Percentiles rank a stretch among this genome's conserved stretches.
These are phyloP conservation scores for Ammospiza nelsoni DNA, from an alignment of 2,113 vertebrate genomes.

Conservation along the genomic window DNA sequence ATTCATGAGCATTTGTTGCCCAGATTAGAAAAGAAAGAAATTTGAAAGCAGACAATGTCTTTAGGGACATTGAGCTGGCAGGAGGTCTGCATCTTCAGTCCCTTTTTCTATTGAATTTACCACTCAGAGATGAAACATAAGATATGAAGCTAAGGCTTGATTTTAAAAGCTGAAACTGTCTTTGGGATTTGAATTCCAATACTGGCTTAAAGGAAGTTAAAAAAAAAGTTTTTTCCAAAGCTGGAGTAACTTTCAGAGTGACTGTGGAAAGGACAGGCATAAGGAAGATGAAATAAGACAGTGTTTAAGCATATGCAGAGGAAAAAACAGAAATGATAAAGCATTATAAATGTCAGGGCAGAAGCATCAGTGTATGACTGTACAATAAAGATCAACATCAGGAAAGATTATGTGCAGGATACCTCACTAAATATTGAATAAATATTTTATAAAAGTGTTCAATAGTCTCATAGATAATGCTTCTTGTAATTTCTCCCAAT, in stretches of 20 bases:
- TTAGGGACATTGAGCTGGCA: not conserved
- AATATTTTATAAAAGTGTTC: not conserved
- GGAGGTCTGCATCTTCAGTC: not conserved
- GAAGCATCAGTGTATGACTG: not conserved
- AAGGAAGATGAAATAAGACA: not conserved
- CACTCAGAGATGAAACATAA: not conserved
- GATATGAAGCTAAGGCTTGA: not conserved
- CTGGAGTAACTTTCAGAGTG: not conserved
- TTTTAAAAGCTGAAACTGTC: not conserved
- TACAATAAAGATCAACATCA: not conserved
- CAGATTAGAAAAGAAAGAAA: not conserved
- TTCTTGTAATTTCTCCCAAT: not conserved
- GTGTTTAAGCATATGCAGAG: not conserved
- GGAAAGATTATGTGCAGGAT: not conserved
- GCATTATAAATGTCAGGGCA: not conserved
- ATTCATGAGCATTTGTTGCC: not conserved
- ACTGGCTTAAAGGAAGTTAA: not conserved
- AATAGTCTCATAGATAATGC: not conserved
- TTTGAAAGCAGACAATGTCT: not conserved
- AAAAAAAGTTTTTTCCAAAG: not conserved
- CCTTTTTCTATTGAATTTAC: not conserved
- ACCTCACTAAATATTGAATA: not conserved
- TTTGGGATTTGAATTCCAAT: slow-evolving; percentile 4
- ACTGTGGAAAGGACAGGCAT: not conserved
- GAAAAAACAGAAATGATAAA: not conserved